These are phyloP conservation scores for Folsomia candida DNA, from an alignment of 2,888 invertebrate species.

Conservation along the genomic window DNA sequence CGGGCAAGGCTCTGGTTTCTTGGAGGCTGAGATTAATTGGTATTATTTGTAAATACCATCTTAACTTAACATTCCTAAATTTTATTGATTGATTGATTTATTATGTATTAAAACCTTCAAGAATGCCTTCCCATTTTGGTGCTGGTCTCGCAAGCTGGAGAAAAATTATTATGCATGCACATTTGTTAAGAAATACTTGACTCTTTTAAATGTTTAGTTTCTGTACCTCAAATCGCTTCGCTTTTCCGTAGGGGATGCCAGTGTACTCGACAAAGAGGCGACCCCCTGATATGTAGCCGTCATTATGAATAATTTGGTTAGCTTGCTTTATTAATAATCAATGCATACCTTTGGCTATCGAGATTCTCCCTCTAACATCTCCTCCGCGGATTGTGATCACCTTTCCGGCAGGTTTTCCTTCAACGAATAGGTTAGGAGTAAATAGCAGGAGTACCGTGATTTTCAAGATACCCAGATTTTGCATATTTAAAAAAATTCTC, in stretches of 20 bases:
- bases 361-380: constrained; percentile 22
- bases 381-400: constrained; percentile 19
- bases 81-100: too few species aligned
- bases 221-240: constrained; percentile 32
- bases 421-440: not conserved
- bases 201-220: too few species aligned
- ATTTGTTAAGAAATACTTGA: not conserved
- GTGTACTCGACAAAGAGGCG: constrained; percentile 27
- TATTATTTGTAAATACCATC: too few species aligned
- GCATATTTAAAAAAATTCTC: too few species aligned
- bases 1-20: not conserved
- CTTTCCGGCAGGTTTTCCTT: constrained; percentile 17
- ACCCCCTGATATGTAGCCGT: too few species aligned
- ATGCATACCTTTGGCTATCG: constrained; percentile 25
- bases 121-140: constrained; percentile 19
- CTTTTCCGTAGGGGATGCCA: constrained; percentile 32
- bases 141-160: constrained; percentile 10
- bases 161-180: not conserved
- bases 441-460: not conserved
- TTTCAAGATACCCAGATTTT: too few species aligned
- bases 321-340: too few species aligned
- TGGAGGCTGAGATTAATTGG: too few species aligned
- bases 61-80: too few species aligned
- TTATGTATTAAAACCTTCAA: too few species aligned
- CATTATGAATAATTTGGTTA: too few species aligned